These are phyloP conservation scores for Pelobates cultripes DNA, from an alignment of 2,797 vertebrate genomes.

Conservation along the genomic window DNA sequence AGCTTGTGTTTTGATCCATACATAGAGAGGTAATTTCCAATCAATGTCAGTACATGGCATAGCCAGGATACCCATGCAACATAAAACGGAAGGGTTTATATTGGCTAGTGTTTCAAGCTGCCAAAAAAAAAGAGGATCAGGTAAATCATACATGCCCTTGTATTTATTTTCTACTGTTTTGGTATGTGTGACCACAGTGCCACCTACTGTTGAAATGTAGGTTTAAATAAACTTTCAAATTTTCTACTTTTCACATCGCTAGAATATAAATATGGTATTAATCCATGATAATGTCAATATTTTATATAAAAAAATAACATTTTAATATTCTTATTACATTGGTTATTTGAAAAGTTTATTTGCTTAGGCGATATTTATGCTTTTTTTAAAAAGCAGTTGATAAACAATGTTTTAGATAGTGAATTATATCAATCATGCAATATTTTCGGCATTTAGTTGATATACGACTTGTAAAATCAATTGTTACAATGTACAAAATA, in stretches of 20 bases:
- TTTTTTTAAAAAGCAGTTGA: too few species aligned
- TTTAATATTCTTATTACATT: too few species aligned
- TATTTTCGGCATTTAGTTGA: too few species aligned
- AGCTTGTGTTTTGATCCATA: not conserved
- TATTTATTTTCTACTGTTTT: not conserved
- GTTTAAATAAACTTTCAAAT: conserved; percentile 6
- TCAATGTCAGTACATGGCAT: conserved; percentile 27
- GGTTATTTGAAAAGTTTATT: too few species aligned
- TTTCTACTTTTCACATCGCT: not conserved
- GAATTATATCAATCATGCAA: too few species aligned
- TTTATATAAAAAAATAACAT: too few species aligned
- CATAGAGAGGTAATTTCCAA: conserved; percentile 45
- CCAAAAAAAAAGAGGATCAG: conserved; percentile 14
- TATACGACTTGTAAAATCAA: too few species aligned
- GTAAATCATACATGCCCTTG: not conserved
- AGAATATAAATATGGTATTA: too few species aligned
- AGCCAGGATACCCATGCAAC: conserved; percentile 43
- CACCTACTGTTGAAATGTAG: conserved; percentile 62
- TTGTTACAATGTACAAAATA: too few species aligned
- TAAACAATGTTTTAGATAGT: too few species aligned
- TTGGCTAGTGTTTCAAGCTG: conserved; percentile 51
- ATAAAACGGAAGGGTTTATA: conserved; percentile 44
- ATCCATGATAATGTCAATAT: too few species aligned
- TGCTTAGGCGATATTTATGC: too few species aligned
- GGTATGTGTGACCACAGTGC: conserved; percentile 65